A percentile compares a stretch with the other conserved stretches of the same genome.
phyloP scores from a whole-genome alignment of 2,113 vertebrate genomes.

The Aldabrachelys gigantea region DNA sequence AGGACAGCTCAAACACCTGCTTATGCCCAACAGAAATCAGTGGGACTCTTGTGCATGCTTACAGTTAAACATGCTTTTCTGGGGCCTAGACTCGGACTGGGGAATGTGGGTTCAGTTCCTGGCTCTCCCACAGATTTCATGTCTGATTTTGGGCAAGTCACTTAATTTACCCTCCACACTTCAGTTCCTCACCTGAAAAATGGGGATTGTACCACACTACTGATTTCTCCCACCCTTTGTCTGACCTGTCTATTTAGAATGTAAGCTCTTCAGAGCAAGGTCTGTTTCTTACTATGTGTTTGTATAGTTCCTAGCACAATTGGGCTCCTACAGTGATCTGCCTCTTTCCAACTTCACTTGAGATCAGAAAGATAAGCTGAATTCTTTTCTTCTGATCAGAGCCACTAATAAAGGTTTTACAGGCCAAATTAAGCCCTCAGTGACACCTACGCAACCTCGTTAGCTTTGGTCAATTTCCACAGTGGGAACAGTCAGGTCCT shows the following conservation, averaged over 20 bases:
- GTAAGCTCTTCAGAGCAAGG: background rate
- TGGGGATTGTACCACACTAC: fast-evolving
- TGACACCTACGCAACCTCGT: background rate
- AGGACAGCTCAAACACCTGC: background rate
- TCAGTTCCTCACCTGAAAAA: background rate
- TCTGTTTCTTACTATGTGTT: background rate
- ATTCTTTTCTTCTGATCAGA: background rate
- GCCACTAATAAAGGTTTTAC: background rate
- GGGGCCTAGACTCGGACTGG: background rate
- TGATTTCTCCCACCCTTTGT: background rate
- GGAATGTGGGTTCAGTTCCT: background rate
- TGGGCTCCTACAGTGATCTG: background rate
- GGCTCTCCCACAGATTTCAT: background rate
- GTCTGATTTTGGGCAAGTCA: background rate
- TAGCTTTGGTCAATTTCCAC: background rate
- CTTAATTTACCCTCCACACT: fast-evolving
- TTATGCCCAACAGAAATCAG: background rate
- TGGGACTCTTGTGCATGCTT: background rate
- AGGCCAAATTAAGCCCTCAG: background rate
- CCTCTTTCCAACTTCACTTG: background rate
- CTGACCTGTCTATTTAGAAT: background rate
- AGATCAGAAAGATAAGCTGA: background rate
- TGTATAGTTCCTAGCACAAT: background rate
- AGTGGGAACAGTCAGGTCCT: background rate
- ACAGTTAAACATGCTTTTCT: background rate